Base-by-base conservation (phyloP, 2,888 invertebrate genomes). In the Ernsta delagoae region DNA sequence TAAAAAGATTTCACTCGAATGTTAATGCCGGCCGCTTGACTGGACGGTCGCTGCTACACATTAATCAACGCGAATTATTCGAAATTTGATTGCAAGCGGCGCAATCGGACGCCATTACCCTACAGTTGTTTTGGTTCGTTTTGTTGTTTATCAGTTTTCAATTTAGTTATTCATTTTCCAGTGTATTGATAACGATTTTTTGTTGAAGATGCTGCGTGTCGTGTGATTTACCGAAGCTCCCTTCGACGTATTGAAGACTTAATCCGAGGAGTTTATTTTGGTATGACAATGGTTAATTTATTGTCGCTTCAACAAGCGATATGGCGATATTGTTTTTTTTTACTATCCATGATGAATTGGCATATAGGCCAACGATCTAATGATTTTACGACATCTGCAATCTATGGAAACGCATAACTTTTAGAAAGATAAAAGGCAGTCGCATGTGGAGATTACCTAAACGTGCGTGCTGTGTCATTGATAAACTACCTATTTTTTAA, bases 1-100 rank as follows among this genome's bases (percentile, higher is more conserved):
- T 71, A 75, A 76, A 76, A 75, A 73, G 67, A 57, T 70, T 73
- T 75, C 68, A 72, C 74, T 72, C 68, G 70, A 71, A 70, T 65
- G 67, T 65, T 77, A 75, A 77, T 76, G 73, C 72, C 63, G 63
- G 63, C 65, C 48, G 70, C 72, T 70, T 59, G 59, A 70, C 73
- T 67, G 72, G 72, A 72, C 70, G 39, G 16, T 67, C 59, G 65
- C 62, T 67, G 73, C 59, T 72, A 70, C 62, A 70, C 59, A 73
- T 78, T 74, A 70, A 76, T 77, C 74, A 73, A 69, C 60, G 43
- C 59, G 56, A 68, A 71, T 73, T 72, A 74, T 72, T 71, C 65
- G 64, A 70, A 56, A 70, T 70, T 74, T 57, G 64, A 65, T 62
- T 70, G 70, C 53, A 63, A 16, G 31, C 31, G 31, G 3, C 31